Conservation (phyloP, 2,797 vertebrate species). For the Pelochelys cantorii region DNA sequence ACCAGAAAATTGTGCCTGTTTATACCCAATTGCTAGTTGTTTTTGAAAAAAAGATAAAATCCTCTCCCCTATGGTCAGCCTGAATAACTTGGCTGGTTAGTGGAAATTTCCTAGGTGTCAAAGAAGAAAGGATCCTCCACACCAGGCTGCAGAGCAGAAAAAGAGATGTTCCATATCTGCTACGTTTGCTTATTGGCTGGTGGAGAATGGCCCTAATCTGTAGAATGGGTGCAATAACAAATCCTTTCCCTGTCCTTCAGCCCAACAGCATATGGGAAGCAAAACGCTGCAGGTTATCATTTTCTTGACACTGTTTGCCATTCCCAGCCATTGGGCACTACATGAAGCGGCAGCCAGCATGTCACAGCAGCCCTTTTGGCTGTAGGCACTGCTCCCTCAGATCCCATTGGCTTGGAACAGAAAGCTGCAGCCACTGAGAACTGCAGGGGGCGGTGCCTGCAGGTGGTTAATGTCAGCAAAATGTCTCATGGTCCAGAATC, state of each 20-base stretch:
- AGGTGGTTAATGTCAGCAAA: too few relatives aligned
- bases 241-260: not conserved
- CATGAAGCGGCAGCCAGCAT: too few relatives aligned
- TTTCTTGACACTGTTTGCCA: too few relatives aligned
- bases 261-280: not conserved
- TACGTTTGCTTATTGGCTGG: not conserved
- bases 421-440: too few relatives aligned
- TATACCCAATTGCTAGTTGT: not conserved
- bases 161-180: not conserved
- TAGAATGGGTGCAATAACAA: not conserved
- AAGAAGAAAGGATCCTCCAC: fast-evolving
- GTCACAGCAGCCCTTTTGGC: too few relatives aligned
- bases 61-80: not conserved
- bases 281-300: not conserved
- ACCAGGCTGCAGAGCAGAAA: not conserved
- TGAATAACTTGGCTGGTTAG: fast-evolving
- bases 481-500: too few relatives aligned
- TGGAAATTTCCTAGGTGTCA: fast-evolving
- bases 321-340: too few relatives aligned
- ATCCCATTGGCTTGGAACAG: too few relatives aligned
- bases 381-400: too few relatives aligned
- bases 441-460: too few relatives aligned
- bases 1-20: not conserved
- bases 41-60: not conserved
- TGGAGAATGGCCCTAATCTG: fast-evolving